phyloP scores from a whole-genome alignment of 2,113 vertebrate genomes.

The Dasyurus viverrinus region DNA sequence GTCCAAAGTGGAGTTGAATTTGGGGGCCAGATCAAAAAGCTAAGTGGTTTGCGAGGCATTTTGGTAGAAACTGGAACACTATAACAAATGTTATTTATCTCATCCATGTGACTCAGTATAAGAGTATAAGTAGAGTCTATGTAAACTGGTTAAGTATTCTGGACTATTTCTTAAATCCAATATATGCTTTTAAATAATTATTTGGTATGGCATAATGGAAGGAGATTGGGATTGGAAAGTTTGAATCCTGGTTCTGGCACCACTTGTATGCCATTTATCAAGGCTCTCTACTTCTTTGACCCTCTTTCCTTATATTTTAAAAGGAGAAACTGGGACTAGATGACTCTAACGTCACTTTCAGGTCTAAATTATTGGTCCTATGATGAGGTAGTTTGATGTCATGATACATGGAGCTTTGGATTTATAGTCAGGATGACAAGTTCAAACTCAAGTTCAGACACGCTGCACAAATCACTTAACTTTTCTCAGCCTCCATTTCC shows the following conservation, averaged over 20 bases:
- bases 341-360: neutral
- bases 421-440: neutral
- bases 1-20: conserved; percentile 18
- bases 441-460: neutral
- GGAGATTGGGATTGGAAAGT: neutral
- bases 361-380: neutral
- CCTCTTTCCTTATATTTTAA: neutral
- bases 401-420: neutral
- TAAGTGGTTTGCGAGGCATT: neutral
- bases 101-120: neutral
- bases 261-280: neutral
- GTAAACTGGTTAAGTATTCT: conserved; percentile 7
- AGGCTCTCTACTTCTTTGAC: neutral
- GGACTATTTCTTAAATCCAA: too few species aligned
- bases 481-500: neutral
- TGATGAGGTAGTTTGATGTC: neutral
- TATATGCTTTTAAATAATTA: neutral
- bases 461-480: neutral
- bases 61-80: neutral
- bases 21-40: neutral
- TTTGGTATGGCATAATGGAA: neutral
- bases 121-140: neutral
- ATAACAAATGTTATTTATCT: neutral
- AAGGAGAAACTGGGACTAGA: neutral
- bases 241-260: neutral